phyloP scores from a whole-genome alignment of 2,888 invertebrate species.

The Leptopterna dolabrata region DNA sequence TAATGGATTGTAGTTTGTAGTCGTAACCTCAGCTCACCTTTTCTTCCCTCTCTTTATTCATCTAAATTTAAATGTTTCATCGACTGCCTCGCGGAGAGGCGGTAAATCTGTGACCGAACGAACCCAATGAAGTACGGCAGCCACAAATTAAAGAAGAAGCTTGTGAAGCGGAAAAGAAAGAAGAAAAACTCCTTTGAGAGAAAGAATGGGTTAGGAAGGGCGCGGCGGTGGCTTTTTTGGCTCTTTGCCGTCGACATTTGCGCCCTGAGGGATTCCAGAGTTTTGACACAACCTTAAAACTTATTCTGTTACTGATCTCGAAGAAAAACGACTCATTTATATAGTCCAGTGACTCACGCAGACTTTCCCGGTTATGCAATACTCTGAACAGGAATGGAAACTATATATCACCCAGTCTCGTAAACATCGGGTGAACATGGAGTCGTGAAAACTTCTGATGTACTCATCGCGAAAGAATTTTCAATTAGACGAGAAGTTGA shows the following conservation, averaged over 20 bases:
- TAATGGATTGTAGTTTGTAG: constrained; percentile 5
- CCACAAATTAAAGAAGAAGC: constrained; percentile 3
- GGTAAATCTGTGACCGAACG: constrained; percentile 14
- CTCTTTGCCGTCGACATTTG: neutral
- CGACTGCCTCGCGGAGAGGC: constrained; percentile 18
- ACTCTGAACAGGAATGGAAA: neutral
- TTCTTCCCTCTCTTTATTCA: constrained; percentile 27
- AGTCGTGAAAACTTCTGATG: neutral
- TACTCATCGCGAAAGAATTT: neutral
- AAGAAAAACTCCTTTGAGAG: neutral
- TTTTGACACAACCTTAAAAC: neutral
- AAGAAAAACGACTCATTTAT: neutral
- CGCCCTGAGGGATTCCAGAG: neutral
- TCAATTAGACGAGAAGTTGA: neutral
- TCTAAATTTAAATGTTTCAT: constrained; percentile 38
- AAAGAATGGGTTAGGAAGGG: neutral
- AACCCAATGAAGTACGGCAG: neutral
- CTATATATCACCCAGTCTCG: neutral
- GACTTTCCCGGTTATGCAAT: neutral
- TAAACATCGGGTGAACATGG: neutral
- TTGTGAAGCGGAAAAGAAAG: neutral
- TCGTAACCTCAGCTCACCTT: constrained; percentile 15
- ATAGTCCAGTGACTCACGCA: neutral
- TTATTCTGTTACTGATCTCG: neutral
- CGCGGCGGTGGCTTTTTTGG: neutral